Evolutionary conservation across 23 tunicate genomes (phyloP), one percentile per base, ranked within the genome.

Genomic region (Halocynthia aurantium): DNA sequence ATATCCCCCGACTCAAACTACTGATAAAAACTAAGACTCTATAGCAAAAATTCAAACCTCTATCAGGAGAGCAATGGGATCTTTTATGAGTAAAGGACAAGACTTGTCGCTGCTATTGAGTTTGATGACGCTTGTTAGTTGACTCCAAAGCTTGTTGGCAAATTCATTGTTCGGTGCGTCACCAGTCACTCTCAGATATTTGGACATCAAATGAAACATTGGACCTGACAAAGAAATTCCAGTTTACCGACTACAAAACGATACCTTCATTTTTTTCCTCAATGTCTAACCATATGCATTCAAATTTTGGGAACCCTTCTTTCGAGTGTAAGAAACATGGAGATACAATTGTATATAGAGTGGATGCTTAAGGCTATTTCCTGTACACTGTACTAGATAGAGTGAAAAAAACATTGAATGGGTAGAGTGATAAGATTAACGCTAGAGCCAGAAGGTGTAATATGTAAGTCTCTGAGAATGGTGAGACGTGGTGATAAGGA

Each of bases 21-120:
- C n/a, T n/a, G n/a, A n/a, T n/a, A 57, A 57, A 57, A 57, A 57
- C 62, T 10, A 57, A 10, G 62, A 57, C 20, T 7, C 22, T 64
- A 64, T 7, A 49, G 7, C 69, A 71, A 71, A 20, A 65, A 65
- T 20, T 65, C 22, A 74, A 15, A 83, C 93, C 83, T 77, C 74
- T 9, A 87, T 57, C 17, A 87, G 52, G 8, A 87, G 61, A 22
- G 93, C 21, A 31, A 82, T 51, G 7, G 86, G 86, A 55, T 87
- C 86, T 18, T 70, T 44, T n/a, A 87, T 10, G 13, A 87, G 77
- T 56, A 87, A 55, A 18, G 83, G 93, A 6, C 69, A 74, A 15
- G 21, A 40, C 17, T 50, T 54, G 64, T 13, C 11, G 76, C 13
- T 52, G 55, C 62, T 10, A 9, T 15, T 8, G n/a, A 44, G 15